Base-by-base conservation (phyloP, 2,888 invertebrate genomes). In the Andricus quercusramuli region DNA sequence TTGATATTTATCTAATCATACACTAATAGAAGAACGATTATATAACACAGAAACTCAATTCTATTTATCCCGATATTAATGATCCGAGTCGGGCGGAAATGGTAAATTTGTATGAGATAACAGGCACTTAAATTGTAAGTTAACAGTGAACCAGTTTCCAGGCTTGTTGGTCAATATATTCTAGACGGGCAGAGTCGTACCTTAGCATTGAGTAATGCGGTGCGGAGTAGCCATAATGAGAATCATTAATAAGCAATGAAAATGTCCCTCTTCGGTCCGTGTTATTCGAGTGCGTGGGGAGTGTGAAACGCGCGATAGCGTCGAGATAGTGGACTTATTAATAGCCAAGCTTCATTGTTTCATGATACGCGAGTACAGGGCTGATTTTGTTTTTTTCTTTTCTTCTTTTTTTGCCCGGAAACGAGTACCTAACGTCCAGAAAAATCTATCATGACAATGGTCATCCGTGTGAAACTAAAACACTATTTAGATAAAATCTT, bases 221-320 rank as follows among this genome's bases (percentile, higher is more conserved):
- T 91, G 90, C 85, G 88, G 91, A 91, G 90, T 90, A 90, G 87
- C 87, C 85, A 88, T 90, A 91, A 91, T 89, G 91, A 91, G 88
- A 86, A 81, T 76, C 91, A 91, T 91, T 91, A 91, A 91, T 91
- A 91, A 89, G 86, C 90, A 89, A 91, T 91, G 90, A 91, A 91
- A 91, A 90, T 91, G 91, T 91, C 90, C 90, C 90, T 88, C 86
- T 88, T 88, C 83, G 87, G 86, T 79, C 83, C 88, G 88, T 90
- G 90, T 90, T 90, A 90, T 89, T 89, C 88, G 89, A 89, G 89
- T 89, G 90, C 89, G 90, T 89, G 90, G 89, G 89, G 90, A 89
- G 89, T 84, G 89, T 88, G 89, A 89, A 89, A 85, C 89, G 86
- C 83, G 87, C 89, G 90, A 91, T 90, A 90, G 87, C 90, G 86